Conservation (phyloP, 2,113 vertebrate genomes). For the Eonycteris spelaea region DNA sequence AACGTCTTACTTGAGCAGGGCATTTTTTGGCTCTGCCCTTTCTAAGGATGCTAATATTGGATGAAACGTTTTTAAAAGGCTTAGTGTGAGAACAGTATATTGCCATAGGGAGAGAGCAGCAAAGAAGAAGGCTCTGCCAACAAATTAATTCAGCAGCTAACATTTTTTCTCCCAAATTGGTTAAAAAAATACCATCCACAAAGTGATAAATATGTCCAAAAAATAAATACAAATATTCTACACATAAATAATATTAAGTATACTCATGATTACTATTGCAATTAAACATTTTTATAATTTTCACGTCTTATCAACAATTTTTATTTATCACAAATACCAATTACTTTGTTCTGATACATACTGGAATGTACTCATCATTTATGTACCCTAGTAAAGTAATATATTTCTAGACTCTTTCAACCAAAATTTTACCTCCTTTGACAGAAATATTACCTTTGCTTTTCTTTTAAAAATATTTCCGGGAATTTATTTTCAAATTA, state of each 20-base stretch:
- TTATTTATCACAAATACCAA: slow-evolving; percentile 43
- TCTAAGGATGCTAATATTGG: not conserved
- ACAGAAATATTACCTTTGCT: not conserved
- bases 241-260: slow-evolving; percentile 76
- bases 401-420: not conserved
- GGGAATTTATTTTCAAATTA: not conserved
- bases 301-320: slow-evolving; percentile 69
- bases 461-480: not conserved
- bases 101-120: not conserved
- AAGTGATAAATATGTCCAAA: slow-evolving; percentile 66
- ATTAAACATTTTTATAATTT: slow-evolving; percentile 52
- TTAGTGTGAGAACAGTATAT: not conserved
- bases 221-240: slow-evolving; percentile 79
- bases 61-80: not conserved
- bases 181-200: slow-evolving; percentile 53
- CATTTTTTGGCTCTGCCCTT: not conserved
- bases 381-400: not conserved
- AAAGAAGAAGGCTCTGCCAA: slow-evolving; percentile 10
- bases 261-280: slow-evolving; percentile 53
- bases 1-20: not conserved
- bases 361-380: not conserved
- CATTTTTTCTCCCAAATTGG: not conserved
- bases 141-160: slow-evolving; percentile 41
- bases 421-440: slow-evolving; percentile 28
- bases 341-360: slow-evolving; percentile 10